phyloP scores from a whole-genome alignment of 1,140 invertebrate genomes.

The Drosophila lowei region DNA sequence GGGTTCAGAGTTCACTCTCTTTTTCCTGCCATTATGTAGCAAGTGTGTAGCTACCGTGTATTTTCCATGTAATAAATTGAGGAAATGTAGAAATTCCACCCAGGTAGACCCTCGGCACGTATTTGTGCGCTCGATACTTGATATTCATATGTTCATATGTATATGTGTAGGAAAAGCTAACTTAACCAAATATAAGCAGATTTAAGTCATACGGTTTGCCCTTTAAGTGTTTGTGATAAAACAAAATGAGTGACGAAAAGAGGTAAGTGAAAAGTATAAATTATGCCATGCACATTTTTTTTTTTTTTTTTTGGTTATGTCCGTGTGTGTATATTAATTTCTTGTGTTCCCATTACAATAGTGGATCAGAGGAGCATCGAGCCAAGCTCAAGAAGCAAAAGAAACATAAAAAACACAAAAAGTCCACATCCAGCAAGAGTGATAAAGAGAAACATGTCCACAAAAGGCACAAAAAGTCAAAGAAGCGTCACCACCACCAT shows the following conservation, averaged over 20 bases:
- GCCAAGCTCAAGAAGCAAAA: slow-evolving; percentile 83
- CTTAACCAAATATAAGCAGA: neutral
- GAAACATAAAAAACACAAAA: slow-evolving; percentile 85
- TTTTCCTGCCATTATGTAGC: too few relatives aligned
- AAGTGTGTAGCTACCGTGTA: too few relatives aligned
- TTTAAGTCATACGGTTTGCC: neutral
- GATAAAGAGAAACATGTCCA: slow-evolving; percentile 66
- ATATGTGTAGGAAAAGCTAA: too few relatives aligned
- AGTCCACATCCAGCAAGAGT: slow-evolving; percentile 50
- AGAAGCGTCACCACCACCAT: slow-evolving; percentile 60
- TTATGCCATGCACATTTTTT: slow-evolving; percentile 1
- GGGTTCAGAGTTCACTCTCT: too few relatives aligned
- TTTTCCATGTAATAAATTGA: too few relatives aligned
- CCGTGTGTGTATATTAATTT: slow-evolving; percentile 27
- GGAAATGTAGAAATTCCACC: too few relatives aligned
- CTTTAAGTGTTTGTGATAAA: neutral
- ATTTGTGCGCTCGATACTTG: too few relatives aligned
- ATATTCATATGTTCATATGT: too few relatives aligned
- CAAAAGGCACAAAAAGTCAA: slow-evolving; percentile 74
- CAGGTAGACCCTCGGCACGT: too few relatives aligned
- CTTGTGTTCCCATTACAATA: slow-evolving; percentile 34
- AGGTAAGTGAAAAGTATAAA: slow-evolving; percentile 49
- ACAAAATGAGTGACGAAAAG: slow-evolving; percentile 73
- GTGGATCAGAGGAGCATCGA: slow-evolving; percentile 63
- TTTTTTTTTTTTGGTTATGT: slow-evolving; percentile 9